Conservation (phyloP, 2,113 vertebrate species). For the Anthoscopus minutus region DNA sequence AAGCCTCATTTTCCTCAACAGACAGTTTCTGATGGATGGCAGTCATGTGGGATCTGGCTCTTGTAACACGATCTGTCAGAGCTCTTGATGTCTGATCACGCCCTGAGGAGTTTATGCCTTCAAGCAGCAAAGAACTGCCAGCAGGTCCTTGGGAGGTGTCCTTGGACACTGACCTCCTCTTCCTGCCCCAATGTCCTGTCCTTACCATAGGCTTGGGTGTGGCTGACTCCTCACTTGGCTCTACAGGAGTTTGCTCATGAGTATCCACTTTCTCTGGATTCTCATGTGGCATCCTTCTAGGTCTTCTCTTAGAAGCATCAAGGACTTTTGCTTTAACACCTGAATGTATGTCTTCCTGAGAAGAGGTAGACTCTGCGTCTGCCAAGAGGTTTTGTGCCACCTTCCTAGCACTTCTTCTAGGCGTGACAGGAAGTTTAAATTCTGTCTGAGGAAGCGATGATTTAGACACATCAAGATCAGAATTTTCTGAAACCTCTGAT, state of each 20-base stretch:
- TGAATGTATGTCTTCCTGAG: not conserved
- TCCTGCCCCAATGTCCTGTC: constrained; percentile 39
- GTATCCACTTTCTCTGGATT: not conserved
- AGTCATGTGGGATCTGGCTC: constrained; percentile 58
- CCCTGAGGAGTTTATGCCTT: not conserved
- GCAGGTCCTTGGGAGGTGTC: not conserved
- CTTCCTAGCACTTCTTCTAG: constrained; percentile 65
- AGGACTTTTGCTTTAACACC: not conserved
- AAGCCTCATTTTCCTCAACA: constrained; percentile 58
- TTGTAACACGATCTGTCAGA: not conserved
- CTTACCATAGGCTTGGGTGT: not conserved
- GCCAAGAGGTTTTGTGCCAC: not conserved
- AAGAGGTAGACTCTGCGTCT: not conserved
- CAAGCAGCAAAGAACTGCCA: not conserved
- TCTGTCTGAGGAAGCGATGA: not conserved
- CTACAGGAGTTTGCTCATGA: not conserved
- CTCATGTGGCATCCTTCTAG: not conserved
- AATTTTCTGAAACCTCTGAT: constrained; percentile 28
- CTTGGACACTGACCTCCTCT: not conserved
- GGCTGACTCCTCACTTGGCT: not conserved
- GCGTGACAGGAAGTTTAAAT: constrained; percentile 15
- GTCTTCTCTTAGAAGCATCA: constrained; percentile 40
- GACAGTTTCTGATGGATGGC: not conserved
- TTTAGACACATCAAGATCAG: constrained; percentile 22
- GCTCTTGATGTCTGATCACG: not conserved